Conservation (phyloP, 2,888 invertebrate genomes). For the Caenorhabditis sinica region DNA sequence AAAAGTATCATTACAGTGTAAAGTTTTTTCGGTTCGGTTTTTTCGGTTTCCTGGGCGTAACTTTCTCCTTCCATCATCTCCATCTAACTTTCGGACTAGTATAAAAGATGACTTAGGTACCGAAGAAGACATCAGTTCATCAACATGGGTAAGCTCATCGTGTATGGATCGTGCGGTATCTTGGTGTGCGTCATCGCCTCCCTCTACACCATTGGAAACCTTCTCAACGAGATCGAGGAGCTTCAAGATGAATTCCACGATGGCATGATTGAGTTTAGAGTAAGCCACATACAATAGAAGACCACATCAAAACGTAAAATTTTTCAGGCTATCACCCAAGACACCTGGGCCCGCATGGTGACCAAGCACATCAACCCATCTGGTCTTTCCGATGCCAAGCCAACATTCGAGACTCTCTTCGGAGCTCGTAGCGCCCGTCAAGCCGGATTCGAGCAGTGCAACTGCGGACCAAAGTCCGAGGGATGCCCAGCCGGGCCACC, state of each 20-base stretch:
- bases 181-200: conserved; percentile 67
- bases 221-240: conserved; percentile 70
- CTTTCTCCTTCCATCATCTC: conserved; percentile 17
- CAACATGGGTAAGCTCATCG: conserved; percentile 72
- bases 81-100: neutral
- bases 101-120: conserved; percentile 29
- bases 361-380: conserved; percentile 73
- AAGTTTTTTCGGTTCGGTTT: neutral
- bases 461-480: conserved; percentile 74
- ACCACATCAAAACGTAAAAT: too few species aligned
- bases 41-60: conserved; percentile 17
- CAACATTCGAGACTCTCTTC: conserved; percentile 75
- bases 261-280: conserved; percentile 75
- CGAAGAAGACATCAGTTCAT: conserved; percentile 29
- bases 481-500: conserved; percentile 79
- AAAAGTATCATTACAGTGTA: conserved; percentile 37
- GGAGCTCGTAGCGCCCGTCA: conserved; percentile 73
- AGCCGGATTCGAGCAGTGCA: conserved; percentile 73
- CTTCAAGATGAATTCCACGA: conserved; percentile 71
- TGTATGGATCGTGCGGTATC: conserved; percentile 69
- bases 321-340: conserved; percentile 71
- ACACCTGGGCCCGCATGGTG: conserved; percentile 75
- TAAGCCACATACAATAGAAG: conserved; percentile 29
- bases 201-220: conserved; percentile 66
- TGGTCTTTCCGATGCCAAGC: conserved; percentile 67